Evolutionary conservation across 2,113 vertebrate genomes (phyloP), one percentile per base, ranked within the genome.

Genomic region (Raja brachyura): DNA sequence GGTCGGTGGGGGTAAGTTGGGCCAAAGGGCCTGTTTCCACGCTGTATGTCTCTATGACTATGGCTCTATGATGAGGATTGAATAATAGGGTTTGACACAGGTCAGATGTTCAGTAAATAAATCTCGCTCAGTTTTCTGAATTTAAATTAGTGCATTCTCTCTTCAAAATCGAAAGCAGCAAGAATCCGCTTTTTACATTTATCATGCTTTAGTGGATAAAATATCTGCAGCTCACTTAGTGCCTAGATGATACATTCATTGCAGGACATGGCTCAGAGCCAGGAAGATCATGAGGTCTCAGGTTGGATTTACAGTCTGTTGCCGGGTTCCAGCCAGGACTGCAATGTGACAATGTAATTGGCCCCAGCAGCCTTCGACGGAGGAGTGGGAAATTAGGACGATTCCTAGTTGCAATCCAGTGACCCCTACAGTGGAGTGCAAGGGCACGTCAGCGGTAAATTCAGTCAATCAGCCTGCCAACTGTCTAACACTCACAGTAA

Each of bases 221-320:
- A 88, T 88, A 88, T 66, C 63, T 59, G 61, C 83, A 63, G 83
- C 83, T 88, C 83, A 56, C 83, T 59, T 66, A 28, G 61, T 88
- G 59, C 59, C 61, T 31, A 63, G 59, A 31, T 88, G 4, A 61
- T 88, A 66, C 61, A 88, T 88, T n/a, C 83, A 63, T 88, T 66
- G 83, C 59, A 88, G 83, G 83, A 88, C 59, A 63, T 88, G 83
- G 83, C 59, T 39, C 59, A 14, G 28, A 63, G 59, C 83, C 83
- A 88, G 13, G 31, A 56, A 88, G 83, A 66, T 61, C 83, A 88
- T 31, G 63, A 88, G 59, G 83, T 31, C 83, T 22, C 83, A 33
- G 83, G 83, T 88, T 88, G 83, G 83, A 88, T 88, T 88, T 88
- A 56, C 83, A 88, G 83, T 88, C 83, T 88, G 59, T 86, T 88